These are phyloP conservation scores for Formica aserva DNA, from an alignment of 2,888 invertebrate genomes.

Conservation along the genomic window DNA sequence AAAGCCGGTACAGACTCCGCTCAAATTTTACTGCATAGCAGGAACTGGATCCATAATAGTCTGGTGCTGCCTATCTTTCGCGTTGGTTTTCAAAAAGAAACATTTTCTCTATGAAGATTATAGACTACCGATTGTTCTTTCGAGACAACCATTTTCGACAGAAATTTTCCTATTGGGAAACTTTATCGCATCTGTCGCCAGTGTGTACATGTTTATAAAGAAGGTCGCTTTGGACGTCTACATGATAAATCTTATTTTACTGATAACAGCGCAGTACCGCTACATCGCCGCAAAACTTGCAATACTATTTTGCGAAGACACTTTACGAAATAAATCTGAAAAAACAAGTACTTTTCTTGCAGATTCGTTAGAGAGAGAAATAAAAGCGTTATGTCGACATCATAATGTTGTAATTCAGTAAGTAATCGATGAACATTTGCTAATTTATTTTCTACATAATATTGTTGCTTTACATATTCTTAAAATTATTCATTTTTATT, in stretches of 20 bases:
- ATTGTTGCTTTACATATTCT: neutral
- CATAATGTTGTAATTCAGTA: constrained; percentile 66
- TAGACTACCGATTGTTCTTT: constrained; percentile 63
- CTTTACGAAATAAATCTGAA: neutral
- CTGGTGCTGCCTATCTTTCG: constrained; percentile 64
- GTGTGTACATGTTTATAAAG: constrained; percentile 52
- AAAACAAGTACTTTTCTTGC: neutral
- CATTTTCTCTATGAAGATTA: constrained; percentile 71
- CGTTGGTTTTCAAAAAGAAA: constrained; percentile 54
- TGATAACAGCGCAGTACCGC: constrained; percentile 72
- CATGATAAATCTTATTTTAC: constrained; percentile 67
- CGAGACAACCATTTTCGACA: constrained; percentile 64
- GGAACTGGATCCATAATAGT: constrained; percentile 44
- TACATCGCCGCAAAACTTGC: constrained; percentile 66
- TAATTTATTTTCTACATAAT: neutral
- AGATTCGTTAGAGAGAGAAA: constrained; percentile 16
- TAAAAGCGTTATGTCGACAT: constrained; percentile 61
- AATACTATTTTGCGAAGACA: constrained; percentile 49
- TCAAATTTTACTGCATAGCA: constrained; percentile 66
- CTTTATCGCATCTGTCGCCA: constrained; percentile 55
- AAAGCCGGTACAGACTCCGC: constrained; percentile 59
- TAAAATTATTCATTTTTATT: neutral
- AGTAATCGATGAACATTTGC: constrained; percentile 26
- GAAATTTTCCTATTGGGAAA: constrained; percentile 61
- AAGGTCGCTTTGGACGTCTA: constrained; percentile 74